Base-by-base conservation (phyloP, 2,888 invertebrate genomes). In the Mythimna pallens region DNA sequence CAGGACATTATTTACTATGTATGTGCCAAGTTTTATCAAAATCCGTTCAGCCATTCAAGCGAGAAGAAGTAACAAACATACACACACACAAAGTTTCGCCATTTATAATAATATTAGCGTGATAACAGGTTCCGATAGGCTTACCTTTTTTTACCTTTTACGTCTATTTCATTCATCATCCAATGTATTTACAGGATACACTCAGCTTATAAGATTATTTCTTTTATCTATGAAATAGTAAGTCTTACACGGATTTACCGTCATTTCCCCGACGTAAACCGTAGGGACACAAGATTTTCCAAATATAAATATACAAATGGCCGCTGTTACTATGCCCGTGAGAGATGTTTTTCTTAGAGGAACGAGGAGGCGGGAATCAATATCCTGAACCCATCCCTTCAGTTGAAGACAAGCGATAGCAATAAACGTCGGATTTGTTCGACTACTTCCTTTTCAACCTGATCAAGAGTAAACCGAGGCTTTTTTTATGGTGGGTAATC, bases 231-330 rank as follows among this genome's bases (percentile, higher is more conserved):
- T 74, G 50, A 67, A 65, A 81, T 62, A 78, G 61, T 74, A 57
- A 68, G 67, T 50, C 70, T 70, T 58, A 47, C 65, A 68, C 58
- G 75, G 69, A 70, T 73, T 74, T 74, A 63, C 70, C 54, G 70
- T 66, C 62, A 63, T 68, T 62, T 65, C 30, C 65, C 62, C 50
- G 25, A 40, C 62, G 36, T 8, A 55, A 67, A 65, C 82, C 78
- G 57, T 52, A 36, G 70, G 81, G 78, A 73, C 52, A 66, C 30
- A 58, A 77, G 73, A 77, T 68, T 78, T 81, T 78, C 55, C 65
- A 68, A 70, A 67, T 78, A 81, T 74, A 74, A 81, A 81, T 82
- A 81, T 74, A 81, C 74, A 81, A 82, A 82, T 81, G 62, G 68
- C 70, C 54, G 61, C 36, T 52, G 67, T 58, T 78, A 80, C 74